These are phyloP conservation scores for Cartodere bifasciata DNA, from an alignment of 2,888 invertebrate species.

Conservation along the genomic window DNA sequence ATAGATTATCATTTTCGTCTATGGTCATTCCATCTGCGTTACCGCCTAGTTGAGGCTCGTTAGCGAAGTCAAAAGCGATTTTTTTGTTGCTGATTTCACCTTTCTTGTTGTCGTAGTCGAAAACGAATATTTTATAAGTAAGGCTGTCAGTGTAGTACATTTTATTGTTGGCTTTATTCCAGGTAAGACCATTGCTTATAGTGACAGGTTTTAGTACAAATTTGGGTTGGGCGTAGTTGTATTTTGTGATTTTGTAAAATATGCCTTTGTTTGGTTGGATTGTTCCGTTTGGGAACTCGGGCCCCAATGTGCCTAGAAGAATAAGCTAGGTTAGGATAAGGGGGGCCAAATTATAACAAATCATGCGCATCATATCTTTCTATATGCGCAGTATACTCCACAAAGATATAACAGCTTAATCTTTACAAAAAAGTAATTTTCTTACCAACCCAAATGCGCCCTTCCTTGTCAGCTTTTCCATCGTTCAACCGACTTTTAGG, in stretches of 20 bases:
- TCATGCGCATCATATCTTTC: too few relatives aligned
- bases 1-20: constrained; percentile 60
- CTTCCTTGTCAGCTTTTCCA: constrained; percentile 44
- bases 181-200: constrained; percentile 70
- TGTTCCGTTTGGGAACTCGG: too few relatives aligned
- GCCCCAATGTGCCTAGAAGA: too few relatives aligned
- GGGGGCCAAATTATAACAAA: too few relatives aligned
- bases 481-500: constrained; percentile 43
- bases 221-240: constrained; percentile 24
- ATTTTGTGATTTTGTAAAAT: constrained; percentile 43
- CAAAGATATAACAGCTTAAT: too few relatives aligned
- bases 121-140: constrained; percentile 51
- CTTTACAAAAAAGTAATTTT: too few relatives aligned
- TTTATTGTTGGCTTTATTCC: constrained; percentile 54
- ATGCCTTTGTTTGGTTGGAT: constrained; percentile 43
- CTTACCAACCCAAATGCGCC: constrained; percentile 44
- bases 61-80: constrained; percentile 21
- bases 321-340: too few relatives aligned
- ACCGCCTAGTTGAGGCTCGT: constrained; percentile 9
- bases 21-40: constrained; percentile 49
- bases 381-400: too few relatives aligned
- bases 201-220: constrained; percentile 36
- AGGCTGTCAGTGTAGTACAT: constrained; percentile 71
- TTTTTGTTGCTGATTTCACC: constrained; percentile 36
- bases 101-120: constrained; percentile 49